Percentiles rank a stretch among this genome's conserved stretches.
Evolutionary conservation across 2,113 vertebrate genomes (phyloP).

Genomic region (Peromyscus californicus): DNA sequence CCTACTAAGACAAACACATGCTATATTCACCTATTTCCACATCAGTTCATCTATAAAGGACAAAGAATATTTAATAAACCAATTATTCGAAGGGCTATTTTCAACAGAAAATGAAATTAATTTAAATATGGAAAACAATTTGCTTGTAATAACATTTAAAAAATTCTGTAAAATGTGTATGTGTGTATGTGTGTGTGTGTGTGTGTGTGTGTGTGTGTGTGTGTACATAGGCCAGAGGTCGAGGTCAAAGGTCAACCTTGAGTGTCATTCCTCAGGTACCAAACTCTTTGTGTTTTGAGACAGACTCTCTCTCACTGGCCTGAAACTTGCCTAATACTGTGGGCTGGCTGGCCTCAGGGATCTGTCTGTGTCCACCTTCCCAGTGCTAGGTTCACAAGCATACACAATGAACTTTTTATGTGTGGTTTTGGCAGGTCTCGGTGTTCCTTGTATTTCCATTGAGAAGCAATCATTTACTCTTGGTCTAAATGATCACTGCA

Average conservation of each 20-base stretch:
- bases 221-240: not conserved
- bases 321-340: not conserved
- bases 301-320: not conserved
- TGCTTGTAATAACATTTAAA: constrained; percentile 49
- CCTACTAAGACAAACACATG: constrained; percentile 40
- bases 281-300: not conserved
- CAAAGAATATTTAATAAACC: constrained; percentile 47
- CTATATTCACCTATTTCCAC: constrained; percentile 57
- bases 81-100: constrained; percentile 45
- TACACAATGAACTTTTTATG: not conserved
- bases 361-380: not conserved
- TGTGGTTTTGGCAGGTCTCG: not conserved
- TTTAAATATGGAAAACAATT: constrained; percentile 28
- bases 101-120: constrained; percentile 41
- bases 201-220: not conserved
- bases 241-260: not conserved
- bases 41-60: constrained; percentile 47
- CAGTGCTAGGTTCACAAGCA: not conserved
- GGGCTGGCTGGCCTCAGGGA: no score
- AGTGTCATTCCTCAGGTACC: not conserved
- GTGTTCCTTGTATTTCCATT: not conserved
- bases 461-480: not conserved
- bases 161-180: not conserved
- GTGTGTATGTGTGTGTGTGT: not conserved
- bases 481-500: not conserved